Evolutionary conservation across 2,888 invertebrate species (phyloP).

Genomic region (Torymus tubicola): DNA sequence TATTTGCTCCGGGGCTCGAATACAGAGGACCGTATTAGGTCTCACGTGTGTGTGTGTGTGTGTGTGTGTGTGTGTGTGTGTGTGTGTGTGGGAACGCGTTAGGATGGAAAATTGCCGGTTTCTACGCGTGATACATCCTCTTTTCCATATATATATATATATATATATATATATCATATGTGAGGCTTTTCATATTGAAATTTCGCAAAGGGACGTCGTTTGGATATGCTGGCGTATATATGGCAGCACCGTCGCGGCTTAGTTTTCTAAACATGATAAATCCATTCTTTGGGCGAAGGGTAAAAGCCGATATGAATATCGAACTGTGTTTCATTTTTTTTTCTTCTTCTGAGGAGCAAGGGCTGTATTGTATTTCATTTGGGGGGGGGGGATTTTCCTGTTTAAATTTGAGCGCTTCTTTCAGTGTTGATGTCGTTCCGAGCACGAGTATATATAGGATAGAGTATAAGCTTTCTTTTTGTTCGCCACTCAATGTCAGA

Average conservation of each 20-base stretch:
- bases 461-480: too few relatives aligned
- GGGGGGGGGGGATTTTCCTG: too few relatives aligned
- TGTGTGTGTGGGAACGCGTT: not conserved
- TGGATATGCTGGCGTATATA: not conserved
- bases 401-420: not conserved
- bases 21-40: slow-evolving; percentile 27
- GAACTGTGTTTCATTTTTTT: too few relatives aligned
- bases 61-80: not conserved
- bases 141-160: too few relatives aligned
- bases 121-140: not conserved
- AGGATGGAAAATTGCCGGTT: slow-evolving; percentile 24
- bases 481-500: too few relatives aligned
- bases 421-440: too few relatives aligned
- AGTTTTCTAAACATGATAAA: slow-evolving; percentile 9
- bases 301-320: slow-evolving; percentile 11
- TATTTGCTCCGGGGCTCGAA: slow-evolving; percentile 39
- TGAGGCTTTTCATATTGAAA: slow-evolving; percentile 8
- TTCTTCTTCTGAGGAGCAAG: not conserved
- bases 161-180: too few relatives aligned
- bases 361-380: not conserved
- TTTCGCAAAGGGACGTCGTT: not conserved
- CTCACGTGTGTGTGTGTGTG: not conserved
- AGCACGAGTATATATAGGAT: too few relatives aligned
- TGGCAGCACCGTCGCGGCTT: not conserved
- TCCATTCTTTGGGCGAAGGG: not conserved